Evolutionary conservation across 2,797 vertebrate species (phyloP).

Genomic region (Pangasius sanitwongsei): DNA sequence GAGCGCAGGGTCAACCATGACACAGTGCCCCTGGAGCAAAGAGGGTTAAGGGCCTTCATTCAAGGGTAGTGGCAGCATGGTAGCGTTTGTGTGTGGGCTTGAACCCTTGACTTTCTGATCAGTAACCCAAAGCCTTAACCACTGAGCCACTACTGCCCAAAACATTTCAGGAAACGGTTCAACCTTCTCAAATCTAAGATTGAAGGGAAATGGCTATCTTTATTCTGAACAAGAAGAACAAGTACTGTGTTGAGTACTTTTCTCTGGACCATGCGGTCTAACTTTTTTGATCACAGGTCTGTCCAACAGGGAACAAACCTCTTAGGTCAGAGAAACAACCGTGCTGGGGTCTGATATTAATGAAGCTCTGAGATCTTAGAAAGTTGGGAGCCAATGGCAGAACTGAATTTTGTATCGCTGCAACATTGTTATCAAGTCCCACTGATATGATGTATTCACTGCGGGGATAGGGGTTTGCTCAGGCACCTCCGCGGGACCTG

Average conservation of each 20-base stretch:
- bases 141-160: too few species aligned
- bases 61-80: not conserved
- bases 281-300: not conserved
- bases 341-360: not conserved
- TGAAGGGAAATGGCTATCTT: too few species aligned
- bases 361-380: not conserved
- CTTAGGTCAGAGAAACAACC: not conserved
- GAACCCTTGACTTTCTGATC: not conserved
- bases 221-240: too few species aligned
- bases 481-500: too few species aligned
- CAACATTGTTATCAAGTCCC: not conserved
- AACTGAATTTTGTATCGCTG: not conserved
- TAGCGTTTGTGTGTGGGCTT: not conserved
- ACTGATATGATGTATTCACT: not conserved
- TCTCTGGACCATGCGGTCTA: not conserved
- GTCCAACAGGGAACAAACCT: not conserved
- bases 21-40: not conserved
- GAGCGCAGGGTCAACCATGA: not conserved
- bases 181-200: too few species aligned
- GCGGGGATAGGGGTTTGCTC: too few species aligned
- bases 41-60: not conserved
- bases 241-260: not conserved
- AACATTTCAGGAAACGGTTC: too few species aligned
- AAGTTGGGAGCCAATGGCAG: not conserved
- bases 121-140: not conserved